Evolutionary conservation across 2,113 vertebrate genomes (phyloP).

Genomic region (Arothron firmamentum): DNA sequence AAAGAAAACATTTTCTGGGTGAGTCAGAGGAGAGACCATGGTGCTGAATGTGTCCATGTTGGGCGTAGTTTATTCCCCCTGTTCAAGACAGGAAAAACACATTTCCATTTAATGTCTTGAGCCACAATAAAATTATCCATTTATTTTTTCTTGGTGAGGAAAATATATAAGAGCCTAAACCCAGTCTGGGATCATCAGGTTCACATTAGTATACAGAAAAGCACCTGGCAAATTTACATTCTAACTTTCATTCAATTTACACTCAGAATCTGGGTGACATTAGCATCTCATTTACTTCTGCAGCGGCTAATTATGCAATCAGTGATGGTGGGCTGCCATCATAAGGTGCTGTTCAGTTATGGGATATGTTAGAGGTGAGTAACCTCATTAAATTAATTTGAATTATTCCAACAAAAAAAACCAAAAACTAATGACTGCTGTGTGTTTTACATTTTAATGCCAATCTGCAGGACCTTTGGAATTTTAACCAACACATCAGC

Average conservation of each 20-base stretch:
- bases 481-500: too few relatives aligned
- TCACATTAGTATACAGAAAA: conserved; percentile 6
- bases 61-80: too few relatives aligned
- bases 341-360: conserved; percentile 4
- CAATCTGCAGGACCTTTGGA: not conserved
- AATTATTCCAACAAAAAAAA: not conserved
- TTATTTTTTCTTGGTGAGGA: too few relatives aligned
- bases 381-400: conserved; percentile 5
- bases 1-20: too few relatives aligned
- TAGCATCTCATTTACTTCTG: conserved; percentile 40
- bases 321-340: conserved; percentile 16
- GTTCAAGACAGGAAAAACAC: too few relatives aligned
- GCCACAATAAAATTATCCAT: too few relatives aligned
- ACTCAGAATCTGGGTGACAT: conserved; percentile 27
- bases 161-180: not conserved
- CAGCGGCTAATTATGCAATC: conserved; percentile 42
- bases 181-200: not conserved
- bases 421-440: too few relatives aligned
- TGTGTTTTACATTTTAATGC: not conserved
- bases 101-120: too few relatives aligned
- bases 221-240: conserved; percentile 33
- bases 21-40: too few relatives aligned
- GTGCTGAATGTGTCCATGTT: too few relatives aligned
- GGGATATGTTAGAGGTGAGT: conserved; percentile 10
- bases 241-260: conserved; percentile 38